Conservation (phyloP, 2,888 invertebrate species). For the Aphodius sticticus region DNA sequence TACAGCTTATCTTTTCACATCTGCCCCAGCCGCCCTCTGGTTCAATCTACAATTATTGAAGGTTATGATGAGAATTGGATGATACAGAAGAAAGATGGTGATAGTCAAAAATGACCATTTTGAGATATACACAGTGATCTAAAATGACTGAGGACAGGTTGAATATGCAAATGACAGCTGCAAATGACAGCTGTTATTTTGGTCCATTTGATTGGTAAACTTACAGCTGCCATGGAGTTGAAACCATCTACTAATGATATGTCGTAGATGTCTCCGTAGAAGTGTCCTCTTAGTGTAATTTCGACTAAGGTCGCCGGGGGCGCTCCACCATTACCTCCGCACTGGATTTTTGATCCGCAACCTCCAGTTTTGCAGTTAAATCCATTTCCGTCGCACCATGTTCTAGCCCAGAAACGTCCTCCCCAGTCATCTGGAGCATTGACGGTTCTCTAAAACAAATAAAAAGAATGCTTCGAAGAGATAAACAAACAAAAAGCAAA, state of each 20-base stretch:
- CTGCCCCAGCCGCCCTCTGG: constrained; percentile 42
- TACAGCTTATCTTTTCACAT: constrained; percentile 38
- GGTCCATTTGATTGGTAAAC: constrained; percentile 7
- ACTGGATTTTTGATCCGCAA: constrained; percentile 52
- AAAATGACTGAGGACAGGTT: too few species aligned
- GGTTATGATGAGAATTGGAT: too few species aligned
- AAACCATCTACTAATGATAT: constrained; percentile 61
- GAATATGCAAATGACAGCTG: too few species aligned
- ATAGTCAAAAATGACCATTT: not conserved
- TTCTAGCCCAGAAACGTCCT: constrained; percentile 61
- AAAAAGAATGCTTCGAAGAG: not conserved
- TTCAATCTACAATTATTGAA: constrained; percentile 38
- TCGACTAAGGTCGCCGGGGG: constrained; percentile 60
- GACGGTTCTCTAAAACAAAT: constrained; percentile 41
- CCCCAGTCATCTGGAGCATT: constrained; percentile 55
- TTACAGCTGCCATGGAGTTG: constrained; percentile 52
- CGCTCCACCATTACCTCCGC: constrained; percentile 56
- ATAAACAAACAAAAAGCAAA: too few species aligned
- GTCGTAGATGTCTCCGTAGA: constrained; percentile 59
- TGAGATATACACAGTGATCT: too few species aligned
- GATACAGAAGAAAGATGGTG: too few species aligned
- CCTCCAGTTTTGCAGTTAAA: constrained; percentile 52
- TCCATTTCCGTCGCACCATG: constrained; percentile 54
- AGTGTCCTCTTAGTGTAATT: constrained; percentile 55
- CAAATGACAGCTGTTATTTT: too few species aligned